Conservation (phyloP, 1,140 invertebrate genomes). For the Hestina assimilis region DNA sequence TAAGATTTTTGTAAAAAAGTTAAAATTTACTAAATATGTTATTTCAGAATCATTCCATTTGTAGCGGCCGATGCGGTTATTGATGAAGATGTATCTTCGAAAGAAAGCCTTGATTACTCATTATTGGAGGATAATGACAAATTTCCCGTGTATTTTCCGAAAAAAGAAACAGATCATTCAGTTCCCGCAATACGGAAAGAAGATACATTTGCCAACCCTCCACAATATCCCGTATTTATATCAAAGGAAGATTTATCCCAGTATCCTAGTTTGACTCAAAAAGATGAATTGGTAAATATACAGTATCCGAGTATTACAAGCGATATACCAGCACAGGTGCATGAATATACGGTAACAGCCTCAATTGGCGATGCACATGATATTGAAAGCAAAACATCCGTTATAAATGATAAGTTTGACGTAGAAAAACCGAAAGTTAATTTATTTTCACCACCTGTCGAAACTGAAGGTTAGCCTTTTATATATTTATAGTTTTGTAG, state of each 20-base stretch:
- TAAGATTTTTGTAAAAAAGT: constrained; percentile 6
- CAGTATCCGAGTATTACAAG: constrained; percentile 33
- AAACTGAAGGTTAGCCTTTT: constrained; percentile 82
- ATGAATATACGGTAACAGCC: constrained; percentile 48
- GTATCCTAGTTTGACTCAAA: constrained; percentile 41
- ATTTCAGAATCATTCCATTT: constrained; percentile 88
- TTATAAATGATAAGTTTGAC: constrained; percentile 34
- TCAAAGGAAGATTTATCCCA: constrained; percentile 48
- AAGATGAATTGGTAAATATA: constrained; percentile 31
- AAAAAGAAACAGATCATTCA: constrained; percentile 38
- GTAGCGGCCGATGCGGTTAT: constrained; percentile 87
- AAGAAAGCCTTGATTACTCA: constrained; percentile 56
- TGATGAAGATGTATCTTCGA: constrained; percentile 55
- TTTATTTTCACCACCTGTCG: constrained; percentile 81
- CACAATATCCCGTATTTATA: constrained; percentile 59
- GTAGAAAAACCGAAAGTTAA: constrained; percentile 55
- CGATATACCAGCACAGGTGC: constrained; percentile 34
- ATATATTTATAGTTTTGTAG: neutral
- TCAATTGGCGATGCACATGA: constrained; percentile 37
- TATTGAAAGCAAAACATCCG: constrained; percentile 34
- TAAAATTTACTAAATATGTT: constrained; percentile 13
- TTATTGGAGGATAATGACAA: constrained; percentile 62
- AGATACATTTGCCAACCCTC: constrained; percentile 51
- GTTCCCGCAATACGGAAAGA: constrained; percentile 46
- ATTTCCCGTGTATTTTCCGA: constrained; percentile 66